Evolutionary conservation across 1,140 invertebrate species (phyloP), one percentile per base, ranked within the genome.

Genomic region (Onthophagus taurus): DNA sequence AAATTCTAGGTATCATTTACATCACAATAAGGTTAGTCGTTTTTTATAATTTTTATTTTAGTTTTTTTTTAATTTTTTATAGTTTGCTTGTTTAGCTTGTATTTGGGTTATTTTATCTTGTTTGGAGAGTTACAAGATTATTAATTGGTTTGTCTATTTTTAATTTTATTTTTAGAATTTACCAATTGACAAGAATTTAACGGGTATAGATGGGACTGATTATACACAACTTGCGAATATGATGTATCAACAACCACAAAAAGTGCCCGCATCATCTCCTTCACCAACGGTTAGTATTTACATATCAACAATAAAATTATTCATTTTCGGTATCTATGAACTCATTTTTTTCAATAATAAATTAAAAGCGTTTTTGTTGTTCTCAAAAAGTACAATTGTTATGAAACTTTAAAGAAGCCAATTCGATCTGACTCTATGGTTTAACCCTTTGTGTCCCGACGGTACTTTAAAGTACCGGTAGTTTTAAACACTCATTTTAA

Each of bases 1-100:
- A 76, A 80, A 80, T 76, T 78, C 77, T 78, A 84, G 81, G 75
- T 84, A 77, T 71, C 80, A n/a, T n/a, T n/a, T 83, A 63, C 81
- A 81, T 72, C 78, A 76, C 67, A 77, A 72, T 72, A 82, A 83
- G 81, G 80, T 83, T 75, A 76, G 80, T 77, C 65, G 18, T 45
- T 18, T 17, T 55, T 48, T 31, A 43, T 45, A 45, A 11, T 48
- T 53, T 47, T 51, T 50, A 49, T 52, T 55, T 51, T 57, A 53
- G 42, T 37, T 56, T 48, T 49, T 31, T 45, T 50, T 47, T 21
- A 1, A 5, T 34, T 3, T 14, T 13, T 17, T 14, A 5, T 4
- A 4, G 11, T 29, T 12, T 29, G 13, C 5, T 12, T 29, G 18
- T 37, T 37, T 19, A 16, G 17, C 17, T 37, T 37, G 3, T 2